Evolutionary conservation across 2,797 vertebrate species (phyloP), one percentile per base, ranked within the genome.

Genomic region (Xiphophorus birchmanni): DNA sequence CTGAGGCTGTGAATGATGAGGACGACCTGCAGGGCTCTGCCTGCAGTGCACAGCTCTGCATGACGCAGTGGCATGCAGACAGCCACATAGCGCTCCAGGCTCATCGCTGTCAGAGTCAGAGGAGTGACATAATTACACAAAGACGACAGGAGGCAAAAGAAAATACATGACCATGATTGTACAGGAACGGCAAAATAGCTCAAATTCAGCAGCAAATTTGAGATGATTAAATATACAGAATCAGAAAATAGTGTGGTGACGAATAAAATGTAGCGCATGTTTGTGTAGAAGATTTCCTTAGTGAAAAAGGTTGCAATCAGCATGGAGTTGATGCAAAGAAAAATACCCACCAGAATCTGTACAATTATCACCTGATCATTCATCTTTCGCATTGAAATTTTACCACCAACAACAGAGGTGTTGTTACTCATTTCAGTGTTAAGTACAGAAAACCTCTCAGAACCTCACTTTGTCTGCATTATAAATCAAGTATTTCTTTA

Each of bases 221-320:
- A 23, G 3, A 94, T 0, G 0, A 93, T 0, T 65, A 95, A 85
- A 26, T 82, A 45, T 6, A 89, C 0, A 12, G 88, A 80, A 75
- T 95, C 93, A 21, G 79, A 85, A 65, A 94, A 32, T 2, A 95
- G 69, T 2, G 88, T 90, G 58, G 75, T 83, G 35, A 84, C 90
- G 79, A 95, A 95, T 13, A 95, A 84, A 54, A 95, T 81, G 48
- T 95, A 95, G 3, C 93, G 92, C 44, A 88, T 90, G 35, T 84
- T 92, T 37, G 74, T 87, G 52, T 82, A 84, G 74, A 95, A 94
- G 2, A 50, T 42, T 0, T 89, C 78, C 50, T 91, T 93, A 80
- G 80, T 87, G 18, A 90, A 84, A 78, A 94, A 92, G 0, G 83
- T 93, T 77, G 63, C 73, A 13, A 94, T 90, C 23, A 93, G 80